A percentile compares a stretch with the other conserved stretches of the same genome.
Conservation (phyloP, 2,113 vertebrate genomes). For the Nipponia nippon region DNA sequence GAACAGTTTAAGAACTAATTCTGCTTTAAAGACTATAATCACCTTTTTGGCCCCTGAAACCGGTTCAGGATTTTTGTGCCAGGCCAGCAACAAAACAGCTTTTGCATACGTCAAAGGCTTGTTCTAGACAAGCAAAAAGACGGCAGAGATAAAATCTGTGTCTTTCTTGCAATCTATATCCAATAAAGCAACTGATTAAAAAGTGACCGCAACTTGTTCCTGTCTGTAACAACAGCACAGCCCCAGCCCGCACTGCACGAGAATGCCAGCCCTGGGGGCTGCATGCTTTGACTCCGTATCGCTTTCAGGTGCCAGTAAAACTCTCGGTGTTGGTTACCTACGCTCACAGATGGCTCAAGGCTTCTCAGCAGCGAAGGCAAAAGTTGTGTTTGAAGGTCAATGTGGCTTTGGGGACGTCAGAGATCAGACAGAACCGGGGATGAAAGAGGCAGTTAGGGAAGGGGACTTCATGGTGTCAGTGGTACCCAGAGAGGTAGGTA, state of each 20-base stretch:
- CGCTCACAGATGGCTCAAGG: neutral
- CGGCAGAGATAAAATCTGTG: neutral
- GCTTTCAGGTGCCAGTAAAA: neutral
- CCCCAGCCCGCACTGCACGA: rapidly evolving
- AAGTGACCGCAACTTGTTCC: neutral
- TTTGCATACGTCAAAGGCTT: neutral
- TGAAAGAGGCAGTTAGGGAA: neutral
- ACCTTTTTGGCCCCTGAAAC: neutral
- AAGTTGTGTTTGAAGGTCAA: neutral
- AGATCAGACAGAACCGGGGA: rapidly evolving
- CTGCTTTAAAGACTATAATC: constrained; percentile 8
- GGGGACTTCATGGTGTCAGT: neutral
- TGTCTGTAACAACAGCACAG: neutral
- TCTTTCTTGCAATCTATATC: neutral
- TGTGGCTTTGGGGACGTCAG: neutral
- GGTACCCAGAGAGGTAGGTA: neutral
- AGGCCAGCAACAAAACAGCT: neutral
- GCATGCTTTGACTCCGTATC: neutral
- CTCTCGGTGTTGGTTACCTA: neutral
- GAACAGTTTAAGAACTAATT: neutral
- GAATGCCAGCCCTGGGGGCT: neutral
- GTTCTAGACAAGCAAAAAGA: neutral
- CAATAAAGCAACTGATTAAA: neutral
- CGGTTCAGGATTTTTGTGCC: neutral
- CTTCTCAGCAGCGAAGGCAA: neutral